phyloP scores from a whole-genome alignment of 2,113 vertebrate species.

The Argyrosomus japonicus region DNA sequence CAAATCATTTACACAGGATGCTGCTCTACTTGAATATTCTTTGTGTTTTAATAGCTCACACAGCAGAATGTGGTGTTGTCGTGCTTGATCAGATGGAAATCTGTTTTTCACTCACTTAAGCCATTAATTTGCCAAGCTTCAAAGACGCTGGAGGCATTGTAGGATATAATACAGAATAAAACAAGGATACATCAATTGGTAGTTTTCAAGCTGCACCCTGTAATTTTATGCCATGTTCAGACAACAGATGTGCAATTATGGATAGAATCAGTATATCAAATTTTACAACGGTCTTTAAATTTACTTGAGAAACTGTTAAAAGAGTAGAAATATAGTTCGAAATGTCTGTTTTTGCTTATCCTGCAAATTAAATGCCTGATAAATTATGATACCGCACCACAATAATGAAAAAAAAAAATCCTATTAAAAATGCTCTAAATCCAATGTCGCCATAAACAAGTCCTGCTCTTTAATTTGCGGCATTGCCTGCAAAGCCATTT shows the following conservation, averaged over 20 bases:
- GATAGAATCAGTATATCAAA: neutral
- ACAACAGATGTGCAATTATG: neutral
- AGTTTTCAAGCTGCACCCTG: constrained; percentile 1
- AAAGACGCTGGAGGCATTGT: constrained; percentile 2
- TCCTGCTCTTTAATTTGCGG: neutral
- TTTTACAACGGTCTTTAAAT: neutral
- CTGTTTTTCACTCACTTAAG: constrained; percentile 24
- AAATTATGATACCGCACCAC: neutral
- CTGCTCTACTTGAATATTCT: constrained; percentile 23
- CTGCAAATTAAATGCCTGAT: neutral
- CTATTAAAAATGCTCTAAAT: neutral
- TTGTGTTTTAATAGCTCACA: constrained; percentile 14
- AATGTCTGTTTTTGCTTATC: neutral
- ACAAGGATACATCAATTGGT: neutral
- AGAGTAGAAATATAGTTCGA: neutral
- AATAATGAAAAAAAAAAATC: neutral
- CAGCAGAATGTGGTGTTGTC: constrained; percentile 10
- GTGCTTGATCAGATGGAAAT: constrained; percentile 29
- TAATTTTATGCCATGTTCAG: neutral
- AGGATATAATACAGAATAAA: neutral
- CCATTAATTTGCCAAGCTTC: constrained; percentile 8
- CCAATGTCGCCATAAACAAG: neutral
- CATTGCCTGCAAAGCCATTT: neutral
- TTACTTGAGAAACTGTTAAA: neutral
- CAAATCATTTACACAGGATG: constrained; percentile 2